These are phyloP conservation scores for Hecatera dysodea DNA, from an alignment of 2,888 invertebrate genomes.

Conservation along the genomic window DNA sequence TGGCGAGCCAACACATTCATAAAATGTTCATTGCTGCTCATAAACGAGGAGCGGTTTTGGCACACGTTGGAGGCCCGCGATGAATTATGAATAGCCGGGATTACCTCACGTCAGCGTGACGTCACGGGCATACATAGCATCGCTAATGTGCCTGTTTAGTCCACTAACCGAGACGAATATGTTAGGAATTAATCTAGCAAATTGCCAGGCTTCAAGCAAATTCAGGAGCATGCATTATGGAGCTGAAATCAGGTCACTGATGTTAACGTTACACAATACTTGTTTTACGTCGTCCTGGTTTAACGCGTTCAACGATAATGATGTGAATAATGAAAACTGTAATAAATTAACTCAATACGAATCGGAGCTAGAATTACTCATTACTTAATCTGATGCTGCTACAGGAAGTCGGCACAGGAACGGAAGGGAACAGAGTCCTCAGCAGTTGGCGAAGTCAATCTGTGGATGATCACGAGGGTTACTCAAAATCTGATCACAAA, in stretches of 20 bases:
- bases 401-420: no score
- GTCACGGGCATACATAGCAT: constrained; percentile 52
- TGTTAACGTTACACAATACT: neutral
- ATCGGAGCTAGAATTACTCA: neutral
- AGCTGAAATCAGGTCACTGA: constrained; percentile 13
- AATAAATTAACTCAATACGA: neutral
- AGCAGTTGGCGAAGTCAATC: no score
- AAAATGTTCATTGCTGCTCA: constrained; percentile 61
- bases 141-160: constrained; percentile 53
- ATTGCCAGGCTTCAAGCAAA: constrained; percentile 22
- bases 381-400: no score
- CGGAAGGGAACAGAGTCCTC: no score
- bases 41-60: constrained; percentile 53
- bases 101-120: constrained; percentile 55
- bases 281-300: neutral
- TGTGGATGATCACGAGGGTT: neutral
- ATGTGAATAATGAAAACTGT: neutral
- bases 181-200: constrained; percentile 49
- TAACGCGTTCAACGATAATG: neutral
- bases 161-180: constrained; percentile 39
- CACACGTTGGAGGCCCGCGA: constrained; percentile 45
- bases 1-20: constrained; percentile 63
- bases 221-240: constrained; percentile 2
- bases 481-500: neutral
- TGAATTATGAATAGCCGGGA: constrained; percentile 56